phyloP scores from a whole-genome alignment of 2,113 vertebrate species.

The Trinectes maculatus region DNA sequence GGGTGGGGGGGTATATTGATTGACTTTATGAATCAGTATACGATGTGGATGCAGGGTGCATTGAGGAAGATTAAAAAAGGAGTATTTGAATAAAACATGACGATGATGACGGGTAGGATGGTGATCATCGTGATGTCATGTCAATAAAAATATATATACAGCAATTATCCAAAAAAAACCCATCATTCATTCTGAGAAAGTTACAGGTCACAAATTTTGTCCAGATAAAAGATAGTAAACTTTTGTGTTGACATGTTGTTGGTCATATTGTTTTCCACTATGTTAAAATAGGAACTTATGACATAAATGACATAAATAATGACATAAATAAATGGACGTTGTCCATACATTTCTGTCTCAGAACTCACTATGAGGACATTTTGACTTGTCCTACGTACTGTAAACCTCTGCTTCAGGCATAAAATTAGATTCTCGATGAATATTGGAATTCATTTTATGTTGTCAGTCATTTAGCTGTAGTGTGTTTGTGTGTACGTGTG shows the following conservation, averaged over 20 bases:
- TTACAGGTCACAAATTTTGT: background rate
- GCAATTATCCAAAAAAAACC: slow-evolving; percentile 2
- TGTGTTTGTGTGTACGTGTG: slow-evolving; percentile 2
- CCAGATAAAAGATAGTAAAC: no score
- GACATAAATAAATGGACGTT: no score
- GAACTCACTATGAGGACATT: no score
- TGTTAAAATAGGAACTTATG: slow-evolving; percentile 27
- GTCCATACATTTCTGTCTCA: no score
- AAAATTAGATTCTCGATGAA: no score
- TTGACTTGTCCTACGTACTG: no score
- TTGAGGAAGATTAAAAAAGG: slow-evolving; percentile 62
- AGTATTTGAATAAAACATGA: slow-evolving; percentile 66
- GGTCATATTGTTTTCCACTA: slow-evolving; percentile 1
- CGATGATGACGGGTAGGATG: slow-evolving; percentile 1
- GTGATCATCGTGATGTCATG: slow-evolving; percentile 9
- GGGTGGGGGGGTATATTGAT: no score
- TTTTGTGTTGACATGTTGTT: no score
- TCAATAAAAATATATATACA: slow-evolving; percentile 33
- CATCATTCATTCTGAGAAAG: background rate
- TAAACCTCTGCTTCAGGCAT: no score
- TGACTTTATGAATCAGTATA: slow-evolving; percentile 60
- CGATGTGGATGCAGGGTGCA: slow-evolving; percentile 56
- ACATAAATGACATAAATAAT: slow-evolving; percentile 33
- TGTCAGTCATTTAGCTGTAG: no score
- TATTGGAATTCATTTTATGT: no score